These are phyloP conservation scores for Poecilus cupreus DNA, from an alignment of 2,888 invertebrate species.

Conservation along the genomic window DNA sequence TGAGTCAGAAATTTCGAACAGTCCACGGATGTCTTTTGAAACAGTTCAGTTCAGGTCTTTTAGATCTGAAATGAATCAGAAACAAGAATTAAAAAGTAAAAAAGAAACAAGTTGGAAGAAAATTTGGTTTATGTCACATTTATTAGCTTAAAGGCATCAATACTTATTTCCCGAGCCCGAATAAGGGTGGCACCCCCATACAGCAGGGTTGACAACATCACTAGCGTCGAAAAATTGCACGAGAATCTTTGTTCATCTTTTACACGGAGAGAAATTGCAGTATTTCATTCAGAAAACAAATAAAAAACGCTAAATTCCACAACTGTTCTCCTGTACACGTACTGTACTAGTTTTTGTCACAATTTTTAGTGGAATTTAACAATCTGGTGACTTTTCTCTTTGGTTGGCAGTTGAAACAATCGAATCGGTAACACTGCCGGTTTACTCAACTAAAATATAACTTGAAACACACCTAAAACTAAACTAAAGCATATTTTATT, in stretches of 20 bases:
- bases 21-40: background rate
- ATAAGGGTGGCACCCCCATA: slow-evolving; percentile 49
- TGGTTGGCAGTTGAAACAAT: slow-evolving; percentile 41
- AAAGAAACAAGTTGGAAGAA: slow-evolving; percentile 17
- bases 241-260: background rate
- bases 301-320: slow-evolving; percentile 43
- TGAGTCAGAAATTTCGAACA: slow-evolving; percentile 27
- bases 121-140: slow-evolving; percentile 1
- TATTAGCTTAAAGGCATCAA: slow-evolving; percentile 25
- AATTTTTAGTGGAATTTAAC: slow-evolving; percentile 50
- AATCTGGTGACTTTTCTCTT: slow-evolving; percentile 24
- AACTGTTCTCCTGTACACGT: slow-evolving; percentile 39
- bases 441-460: slow-evolving; percentile 19
- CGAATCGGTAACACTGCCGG: slow-evolving; percentile 12
- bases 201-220: slow-evolving; percentile 39
- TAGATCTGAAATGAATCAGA: slow-evolving; percentile 8
- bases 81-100: slow-evolving; percentile 25
- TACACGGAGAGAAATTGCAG: background rate
- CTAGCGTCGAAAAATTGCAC: background rate
- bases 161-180: slow-evolving; percentile 22
- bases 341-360: slow-evolving; percentile 54
- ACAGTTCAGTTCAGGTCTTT: background rate
- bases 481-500: background rate
- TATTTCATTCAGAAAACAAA: slow-evolving; percentile 37
- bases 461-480: background rate